phyloP scores from a whole-genome alignment of 1,140 invertebrate genomes.

The Calliphora vicina region DNA sequence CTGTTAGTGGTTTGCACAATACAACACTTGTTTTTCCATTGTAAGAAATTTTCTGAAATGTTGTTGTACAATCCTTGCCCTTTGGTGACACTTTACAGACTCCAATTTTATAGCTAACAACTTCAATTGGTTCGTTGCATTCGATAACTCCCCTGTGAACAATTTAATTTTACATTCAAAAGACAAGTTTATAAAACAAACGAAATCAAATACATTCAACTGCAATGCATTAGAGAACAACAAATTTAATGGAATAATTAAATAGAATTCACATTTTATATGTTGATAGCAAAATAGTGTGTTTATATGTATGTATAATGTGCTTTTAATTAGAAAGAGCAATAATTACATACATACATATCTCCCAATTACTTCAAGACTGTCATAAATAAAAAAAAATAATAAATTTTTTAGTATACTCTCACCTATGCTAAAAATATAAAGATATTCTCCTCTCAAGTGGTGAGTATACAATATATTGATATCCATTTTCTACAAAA shows the following conservation, averaged over 20 bases:
- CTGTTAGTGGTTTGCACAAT: slow-evolving; percentile 90
- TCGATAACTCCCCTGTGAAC: slow-evolving; percentile 78
- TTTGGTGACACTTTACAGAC: slow-evolving; percentile 90
- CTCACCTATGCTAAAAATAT: too few relatives aligned
- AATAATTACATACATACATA: too few relatives aligned
- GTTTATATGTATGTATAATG: not conserved
- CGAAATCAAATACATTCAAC: not conserved
- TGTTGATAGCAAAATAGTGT: not conserved
- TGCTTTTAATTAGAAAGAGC: too few relatives aligned
- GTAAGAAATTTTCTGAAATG: slow-evolving; percentile 87
- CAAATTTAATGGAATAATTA: slow-evolving; percentile 10
- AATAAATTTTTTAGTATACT: too few relatives aligned
- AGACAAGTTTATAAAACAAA: not conserved
- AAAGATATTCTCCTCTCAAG: too few relatives aligned
- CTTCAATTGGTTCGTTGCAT: slow-evolving; percentile 91
- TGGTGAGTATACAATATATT: too few relatives aligned
- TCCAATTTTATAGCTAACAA: slow-evolving; percentile 94
- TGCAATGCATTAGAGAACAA: not conserved
- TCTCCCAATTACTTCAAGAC: too few relatives aligned
- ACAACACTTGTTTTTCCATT: slow-evolving; percentile 92
- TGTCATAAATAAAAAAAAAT: too few relatives aligned
- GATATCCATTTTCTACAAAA: too few relatives aligned
- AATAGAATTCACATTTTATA: not conserved
- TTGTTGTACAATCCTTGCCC: slow-evolving; percentile 90
- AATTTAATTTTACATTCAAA: slow-evolving; percentile 25